Percentiles rank a stretch among this genome's conserved stretches.
Evolutionary conservation across 35 echinoderm and acorn worm genomes (phyloP).

Genomic region (Amphiura filiformis): DNA sequence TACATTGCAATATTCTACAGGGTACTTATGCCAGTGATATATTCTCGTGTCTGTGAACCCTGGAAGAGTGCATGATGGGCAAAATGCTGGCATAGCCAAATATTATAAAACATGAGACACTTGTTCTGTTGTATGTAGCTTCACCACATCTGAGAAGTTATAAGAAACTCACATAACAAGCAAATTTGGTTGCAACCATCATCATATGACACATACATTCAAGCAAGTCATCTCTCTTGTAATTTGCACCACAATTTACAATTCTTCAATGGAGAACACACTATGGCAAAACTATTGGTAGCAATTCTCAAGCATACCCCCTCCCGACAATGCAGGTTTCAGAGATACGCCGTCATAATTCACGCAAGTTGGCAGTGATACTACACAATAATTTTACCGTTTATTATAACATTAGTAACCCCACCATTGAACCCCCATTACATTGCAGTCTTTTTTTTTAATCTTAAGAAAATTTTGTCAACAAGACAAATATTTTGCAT

Average conservation of each 20-base stretch:
- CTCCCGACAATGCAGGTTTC: slow-evolving; percentile 32
- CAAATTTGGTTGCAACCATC: too few relatives aligned
- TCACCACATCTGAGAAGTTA: too few relatives aligned
- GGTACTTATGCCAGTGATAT: too few relatives aligned
- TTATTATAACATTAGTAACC: slow-evolving; percentile 19
- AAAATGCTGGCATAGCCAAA: too few relatives aligned
- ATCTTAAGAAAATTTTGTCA: background rate
- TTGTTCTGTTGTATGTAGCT: too few relatives aligned
- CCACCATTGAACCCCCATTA: slow-evolving; percentile 35
- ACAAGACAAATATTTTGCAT: background rate
- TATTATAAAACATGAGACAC: too few relatives aligned
- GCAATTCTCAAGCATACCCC: slow-evolving; percentile 20
- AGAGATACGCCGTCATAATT: slow-evolving; percentile 34
- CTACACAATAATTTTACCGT: slow-evolving; percentile 5
- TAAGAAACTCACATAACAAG: too few relatives aligned
- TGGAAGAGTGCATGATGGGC: too few relatives aligned
- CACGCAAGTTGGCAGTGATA: slow-evolving; percentile 10
- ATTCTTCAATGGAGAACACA: background rate
- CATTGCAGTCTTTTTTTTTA: background rate
- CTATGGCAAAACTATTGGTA: background rate
- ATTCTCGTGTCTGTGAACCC: too few relatives aligned
- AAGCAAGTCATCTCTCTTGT: too few relatives aligned
- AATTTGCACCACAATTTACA: background rate
- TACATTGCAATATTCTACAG: too few relatives aligned
- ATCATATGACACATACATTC: too few relatives aligned